Base-by-base conservation (phyloP, 2,113 vertebrate species). In the Tonatia bakeri region DNA sequence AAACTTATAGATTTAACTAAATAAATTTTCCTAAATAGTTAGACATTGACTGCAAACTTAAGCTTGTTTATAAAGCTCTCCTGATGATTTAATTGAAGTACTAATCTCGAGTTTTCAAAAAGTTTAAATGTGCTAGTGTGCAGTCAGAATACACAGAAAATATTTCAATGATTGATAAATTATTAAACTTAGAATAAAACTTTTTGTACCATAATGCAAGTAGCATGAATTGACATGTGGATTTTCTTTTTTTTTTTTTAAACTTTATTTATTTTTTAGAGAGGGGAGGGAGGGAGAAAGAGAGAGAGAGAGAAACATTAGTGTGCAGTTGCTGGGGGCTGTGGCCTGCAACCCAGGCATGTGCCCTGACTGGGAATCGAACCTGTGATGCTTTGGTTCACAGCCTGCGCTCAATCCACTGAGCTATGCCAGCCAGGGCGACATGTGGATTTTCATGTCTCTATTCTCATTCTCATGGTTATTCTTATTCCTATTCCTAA, bases 121-220 rank as follows among this genome's bases (percentile, higher is more conserved):
- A 83, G 54, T 12, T 82, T 88, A 77, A 76, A 38, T 3, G 33
- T 65, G n/a, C 17, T 75, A 59, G 6, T 16, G 47, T 45, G 14
- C 22, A 73, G 80, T 38, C 22, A 75, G 22, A 85, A 75, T 54
- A 69, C 7, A 69, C 6, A 54, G 2, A 92, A 52, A 85, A 43
- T 72, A 72, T n/a, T 28, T 94, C 36, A 64, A 9, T 65, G 50
- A 79, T 45, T 81, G 85, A 61, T 36, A 94, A 33, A 67, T 91
- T 56, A 45, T 54, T 80, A 67, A 19, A 90, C 22, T 92, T 77
- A 91, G 2, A 95, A 77, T 80, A 90, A 88, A 96, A 94, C 47
- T 61, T 95, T 47, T 33, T 85, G 43, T 43, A 65, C 24, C 36
- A 10, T 83, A 56, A 95, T 38, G 24, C 50, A 96, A 91, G 69